These are phyloP conservation scores for Drymodes brunneopygia DNA, from an alignment of 2,113 vertebrate species.

Conservation along the genomic window DNA sequence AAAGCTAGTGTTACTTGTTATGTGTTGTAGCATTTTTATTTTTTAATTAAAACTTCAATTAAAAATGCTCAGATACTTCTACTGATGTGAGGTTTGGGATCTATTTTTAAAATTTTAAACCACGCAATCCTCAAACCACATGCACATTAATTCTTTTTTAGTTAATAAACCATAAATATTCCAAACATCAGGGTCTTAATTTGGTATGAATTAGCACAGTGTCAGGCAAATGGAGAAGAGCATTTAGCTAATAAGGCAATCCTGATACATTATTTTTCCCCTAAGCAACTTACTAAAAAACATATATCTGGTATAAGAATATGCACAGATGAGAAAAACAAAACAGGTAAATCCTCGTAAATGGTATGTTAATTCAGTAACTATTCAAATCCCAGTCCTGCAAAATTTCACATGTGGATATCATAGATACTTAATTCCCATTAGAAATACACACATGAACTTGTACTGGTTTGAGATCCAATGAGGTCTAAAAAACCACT, in stretches of 20 bases:
- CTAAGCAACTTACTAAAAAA: neutral
- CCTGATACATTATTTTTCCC: neutral
- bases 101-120: neutral
- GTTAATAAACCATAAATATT: neutral
- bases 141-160: neutral
- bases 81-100: neutral
- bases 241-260: neutral
- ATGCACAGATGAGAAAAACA: neutral
- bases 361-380: neutral
- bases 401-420: neutral
- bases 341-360: neutral
- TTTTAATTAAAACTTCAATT: slow-evolving; percentile 22
- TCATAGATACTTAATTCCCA: neutral
- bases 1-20: neutral
- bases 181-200: neutral
- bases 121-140: neutral
- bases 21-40: neutral
- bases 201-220: neutral
- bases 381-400: neutral
- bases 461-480: neutral
- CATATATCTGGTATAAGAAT: neutral
- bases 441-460: neutral
- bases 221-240: neutral
- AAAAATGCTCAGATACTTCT: neutral
- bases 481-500: neutral